Conservation (phyloP, 2,888 invertebrate genomes). For the Callyntrura guangdongensis region DNA sequence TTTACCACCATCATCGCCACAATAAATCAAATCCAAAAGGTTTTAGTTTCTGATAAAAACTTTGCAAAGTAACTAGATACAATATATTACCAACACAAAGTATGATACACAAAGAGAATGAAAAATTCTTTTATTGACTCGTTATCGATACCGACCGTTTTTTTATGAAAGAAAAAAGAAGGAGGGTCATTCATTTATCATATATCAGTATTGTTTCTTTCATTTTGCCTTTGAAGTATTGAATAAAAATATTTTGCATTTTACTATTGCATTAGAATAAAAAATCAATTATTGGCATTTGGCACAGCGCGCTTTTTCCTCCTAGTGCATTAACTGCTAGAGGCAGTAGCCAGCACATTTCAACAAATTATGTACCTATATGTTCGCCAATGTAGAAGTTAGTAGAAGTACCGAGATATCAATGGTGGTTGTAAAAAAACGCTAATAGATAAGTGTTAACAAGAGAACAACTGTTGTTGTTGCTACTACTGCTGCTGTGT, state of each 20-base stretch:
- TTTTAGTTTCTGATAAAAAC: neutral
- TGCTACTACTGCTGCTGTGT: neutral
- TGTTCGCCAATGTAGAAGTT: neutral
- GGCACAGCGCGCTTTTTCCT: neutral
- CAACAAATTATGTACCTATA: too few relatives aligned
- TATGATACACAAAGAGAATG: neutral
- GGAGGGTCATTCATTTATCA: constrained; percentile 26
- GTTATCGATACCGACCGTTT: neutral
- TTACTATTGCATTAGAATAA: neutral
- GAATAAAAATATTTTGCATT: neutral
- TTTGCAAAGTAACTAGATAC: neutral
- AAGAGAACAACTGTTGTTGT: constrained; percentile 12
- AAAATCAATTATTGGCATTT: neutral
- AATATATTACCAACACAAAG: neutral
- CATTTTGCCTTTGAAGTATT: neutral
- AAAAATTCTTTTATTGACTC: constrained; percentile 14
- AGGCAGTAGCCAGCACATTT: neutral
- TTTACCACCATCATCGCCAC: neutral
- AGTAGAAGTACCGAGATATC: neutral
- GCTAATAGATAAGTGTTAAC: constrained; percentile 33
- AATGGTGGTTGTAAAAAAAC: neutral
- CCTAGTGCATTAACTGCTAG: neutral
- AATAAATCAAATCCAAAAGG: neutral
- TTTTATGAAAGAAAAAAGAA: constrained; percentile 4
- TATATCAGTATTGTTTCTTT: neutral